Conservation (phyloP, 2,888 invertebrate species). For the Chrysolina haemoptera region DNA sequence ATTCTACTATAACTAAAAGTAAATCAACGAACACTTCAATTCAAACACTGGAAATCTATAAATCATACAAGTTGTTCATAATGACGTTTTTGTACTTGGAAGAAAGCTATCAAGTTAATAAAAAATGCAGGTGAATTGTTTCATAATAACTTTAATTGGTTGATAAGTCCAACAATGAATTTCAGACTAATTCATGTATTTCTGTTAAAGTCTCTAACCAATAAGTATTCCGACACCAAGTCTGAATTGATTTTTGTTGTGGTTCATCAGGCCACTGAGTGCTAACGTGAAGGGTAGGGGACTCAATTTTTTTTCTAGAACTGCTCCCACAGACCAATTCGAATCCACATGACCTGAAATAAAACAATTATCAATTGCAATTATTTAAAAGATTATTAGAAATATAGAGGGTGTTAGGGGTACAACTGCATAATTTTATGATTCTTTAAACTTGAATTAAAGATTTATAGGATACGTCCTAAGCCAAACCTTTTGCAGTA, state of each 20-base stretch:
- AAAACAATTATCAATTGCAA: not conserved
- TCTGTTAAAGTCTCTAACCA: slow-evolving; percentile 75
- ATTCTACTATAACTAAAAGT: slow-evolving; percentile 36
- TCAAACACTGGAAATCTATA: not conserved
- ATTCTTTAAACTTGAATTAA: too few relatives aligned
- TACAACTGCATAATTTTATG: too few relatives aligned
- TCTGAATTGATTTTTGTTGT: slow-evolving; percentile 92
- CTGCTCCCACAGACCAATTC: slow-evolving; percentile 94
- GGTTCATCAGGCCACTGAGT: slow-evolving; percentile 93
- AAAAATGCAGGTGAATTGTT: slow-evolving; percentile 48
- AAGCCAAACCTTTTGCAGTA: too few relatives aligned
- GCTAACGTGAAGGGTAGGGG: slow-evolving; percentile 96
- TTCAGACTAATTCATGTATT: slow-evolving; percentile 46
- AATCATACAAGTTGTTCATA: slow-evolving; percentile 5
- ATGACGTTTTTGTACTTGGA: slow-evolving; percentile 19
- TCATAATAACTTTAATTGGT: slow-evolving; percentile 52
- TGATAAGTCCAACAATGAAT: slow-evolving; percentile 53
- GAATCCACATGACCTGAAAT: slow-evolving; percentile 89
- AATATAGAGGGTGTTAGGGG: too few relatives aligned
- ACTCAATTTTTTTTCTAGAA: slow-evolving; percentile 93
- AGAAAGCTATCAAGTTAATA: slow-evolving; percentile 28
- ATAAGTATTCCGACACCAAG: slow-evolving; percentile 96
- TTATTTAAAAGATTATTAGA: too few relatives aligned
- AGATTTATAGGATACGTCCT: too few relatives aligned
- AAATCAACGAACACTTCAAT: slow-evolving; percentile 34